phyloP scores from a whole-genome alignment of 2,113 vertebrate species.

The Bos indicus region DNA sequence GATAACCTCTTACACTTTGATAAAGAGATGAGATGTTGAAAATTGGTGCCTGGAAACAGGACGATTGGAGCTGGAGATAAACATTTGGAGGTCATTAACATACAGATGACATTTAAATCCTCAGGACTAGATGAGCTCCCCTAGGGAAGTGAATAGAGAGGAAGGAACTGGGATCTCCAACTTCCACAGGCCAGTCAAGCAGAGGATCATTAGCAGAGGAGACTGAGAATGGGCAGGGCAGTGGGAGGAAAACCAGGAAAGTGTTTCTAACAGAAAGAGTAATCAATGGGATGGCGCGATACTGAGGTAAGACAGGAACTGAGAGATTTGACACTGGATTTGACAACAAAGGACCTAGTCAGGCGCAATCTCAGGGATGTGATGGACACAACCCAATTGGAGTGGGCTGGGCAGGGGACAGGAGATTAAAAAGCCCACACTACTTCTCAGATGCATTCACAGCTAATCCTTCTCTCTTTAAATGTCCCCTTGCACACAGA shows the following conservation, averaged over 20 bases:
- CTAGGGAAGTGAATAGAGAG: background rate
- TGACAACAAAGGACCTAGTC: background rate
- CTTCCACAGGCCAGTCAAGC: background rate
- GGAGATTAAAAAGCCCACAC: background rate
- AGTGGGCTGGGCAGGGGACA: background rate
- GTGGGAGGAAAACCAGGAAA: background rate
- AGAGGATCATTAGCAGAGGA: background rate
- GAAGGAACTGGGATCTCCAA: background rate
- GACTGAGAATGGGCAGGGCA: background rate
- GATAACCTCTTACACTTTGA: background rate
- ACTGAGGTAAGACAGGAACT: background rate
- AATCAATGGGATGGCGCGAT: background rate
- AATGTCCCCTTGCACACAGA: background rate
- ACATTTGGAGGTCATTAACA: constrained; percentile 1
- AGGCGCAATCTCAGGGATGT: background rate
- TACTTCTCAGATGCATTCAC: background rate
- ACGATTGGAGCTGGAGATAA: background rate
- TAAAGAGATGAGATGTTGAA: background rate
- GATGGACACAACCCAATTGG: background rate
- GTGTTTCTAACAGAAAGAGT: background rate
- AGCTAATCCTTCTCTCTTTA: background rate
- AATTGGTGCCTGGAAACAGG: background rate
- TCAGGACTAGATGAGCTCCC: background rate
- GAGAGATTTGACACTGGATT: background rate
- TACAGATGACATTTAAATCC: background rate